Evolutionary conservation across 2,888 invertebrate species (phyloP).

Genomic region (Schizotus pectinicornis): DNA sequence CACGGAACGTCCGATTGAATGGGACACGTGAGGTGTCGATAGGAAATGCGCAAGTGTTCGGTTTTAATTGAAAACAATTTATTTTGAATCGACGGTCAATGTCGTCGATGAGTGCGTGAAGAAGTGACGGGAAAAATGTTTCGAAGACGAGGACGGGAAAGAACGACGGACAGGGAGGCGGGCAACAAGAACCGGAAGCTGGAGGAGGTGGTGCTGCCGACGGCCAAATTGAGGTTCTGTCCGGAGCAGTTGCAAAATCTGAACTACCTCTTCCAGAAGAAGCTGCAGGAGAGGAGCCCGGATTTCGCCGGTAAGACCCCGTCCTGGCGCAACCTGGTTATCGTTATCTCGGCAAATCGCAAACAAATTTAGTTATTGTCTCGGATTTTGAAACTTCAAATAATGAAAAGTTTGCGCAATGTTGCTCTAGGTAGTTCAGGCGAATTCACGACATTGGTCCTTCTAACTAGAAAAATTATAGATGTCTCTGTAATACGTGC

Average conservation of each 20-base stretch:
- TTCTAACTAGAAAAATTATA: too few species aligned
- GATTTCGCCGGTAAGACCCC: conserved; percentile 17
- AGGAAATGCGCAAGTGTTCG: conserved; percentile 30
- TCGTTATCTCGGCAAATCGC: not conserved
- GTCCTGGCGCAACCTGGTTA: not conserved
- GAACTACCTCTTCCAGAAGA: conserved; percentile 58
- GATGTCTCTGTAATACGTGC: too few species aligned
- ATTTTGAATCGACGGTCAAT: conserved; percentile 8
- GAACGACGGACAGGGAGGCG: too few species aligned
- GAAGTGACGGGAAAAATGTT: conserved; percentile 37
- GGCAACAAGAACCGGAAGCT: conserved; percentile 44
- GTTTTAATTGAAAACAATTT: conserved; percentile 32
- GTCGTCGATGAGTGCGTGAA: not conserved
- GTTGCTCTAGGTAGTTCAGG: too few species aligned
- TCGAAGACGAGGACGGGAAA: conserved; percentile 27
- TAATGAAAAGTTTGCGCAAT: conserved; percentile 10
- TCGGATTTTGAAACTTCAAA: not conserved
- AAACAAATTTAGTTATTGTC: not conserved
- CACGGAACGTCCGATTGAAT: conserved; percentile 46
- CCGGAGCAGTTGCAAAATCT: conserved; percentile 61
- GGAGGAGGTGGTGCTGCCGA: conserved; percentile 58
- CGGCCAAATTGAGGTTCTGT: conserved; percentile 60
- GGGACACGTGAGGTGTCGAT: conserved; percentile 30
- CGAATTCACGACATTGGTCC: too few species aligned
- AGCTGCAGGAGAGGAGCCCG: conserved; percentile 38